These are phyloP conservation scores for Ptychochromis oligacanthus DNA, from an alignment of 2,113 vertebrate genomes.

Conservation along the genomic window DNA sequence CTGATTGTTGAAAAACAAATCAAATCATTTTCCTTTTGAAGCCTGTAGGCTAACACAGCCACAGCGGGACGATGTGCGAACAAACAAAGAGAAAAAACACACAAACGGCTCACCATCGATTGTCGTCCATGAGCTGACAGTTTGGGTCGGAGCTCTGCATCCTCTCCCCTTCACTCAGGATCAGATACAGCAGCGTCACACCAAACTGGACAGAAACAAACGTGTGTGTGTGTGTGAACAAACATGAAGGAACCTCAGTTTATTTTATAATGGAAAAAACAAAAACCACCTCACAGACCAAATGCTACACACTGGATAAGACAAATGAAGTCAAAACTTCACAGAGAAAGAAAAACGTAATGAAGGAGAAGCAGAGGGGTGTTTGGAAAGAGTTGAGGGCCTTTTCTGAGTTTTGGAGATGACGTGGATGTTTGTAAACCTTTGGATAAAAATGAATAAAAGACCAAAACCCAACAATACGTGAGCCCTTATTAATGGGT, in stretches of 20 bases:
- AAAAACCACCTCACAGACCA: not conserved
- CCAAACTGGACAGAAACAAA: conserved; percentile 83
- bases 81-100: too few relatives aligned
- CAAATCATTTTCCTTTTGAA: too few relatives aligned
- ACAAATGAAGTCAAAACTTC: too few relatives aligned
- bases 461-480: not conserved
- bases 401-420: too few relatives aligned
- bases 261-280: not conserved
- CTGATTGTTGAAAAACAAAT: too few relatives aligned
- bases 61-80: too few relatives aligned
- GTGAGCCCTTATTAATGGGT: too few relatives aligned
- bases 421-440: too few relatives aligned
- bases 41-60: too few relatives aligned
- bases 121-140: conserved; percentile 87
- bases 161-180: conserved; percentile 93
- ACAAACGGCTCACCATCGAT: conserved; percentile 83
- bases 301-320: not conserved
- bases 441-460: not conserved
- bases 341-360: too few relatives aligned
- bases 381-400: too few relatives aligned
- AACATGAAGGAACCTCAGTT: accelerated
- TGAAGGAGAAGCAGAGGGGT: not conserved
- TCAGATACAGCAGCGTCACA: conserved; percentile 90
- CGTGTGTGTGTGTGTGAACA: not conserved
- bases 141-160: conserved; percentile 86